Evolutionary conservation across 35 echinoderm and acorn worm species (phyloP).

Genomic region (Apostichopus parvimensis): DNA sequence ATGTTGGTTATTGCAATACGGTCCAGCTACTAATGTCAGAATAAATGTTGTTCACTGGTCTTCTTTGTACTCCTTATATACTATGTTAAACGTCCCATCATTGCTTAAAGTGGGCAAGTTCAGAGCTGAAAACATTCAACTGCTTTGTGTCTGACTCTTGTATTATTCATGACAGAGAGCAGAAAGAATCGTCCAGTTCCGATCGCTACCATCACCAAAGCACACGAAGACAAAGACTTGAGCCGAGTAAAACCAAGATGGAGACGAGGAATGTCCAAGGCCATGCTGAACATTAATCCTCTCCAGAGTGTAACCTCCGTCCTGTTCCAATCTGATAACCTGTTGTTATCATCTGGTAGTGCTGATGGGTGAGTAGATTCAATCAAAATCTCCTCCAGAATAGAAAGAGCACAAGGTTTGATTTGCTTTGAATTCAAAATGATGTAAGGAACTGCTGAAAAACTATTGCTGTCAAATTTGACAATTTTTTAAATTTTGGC

Average conservation of each 20-base stretch:
- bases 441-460: too few species aligned
- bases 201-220: slow-evolving; percentile 63
- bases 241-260: slow-evolving; percentile 54
- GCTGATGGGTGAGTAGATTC: slow-evolving; percentile 81
- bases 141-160: too few species aligned
- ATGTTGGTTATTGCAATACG: too few species aligned
- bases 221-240: slow-evolving; percentile 64
- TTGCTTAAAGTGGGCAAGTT: too few species aligned
- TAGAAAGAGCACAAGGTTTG: neutral
- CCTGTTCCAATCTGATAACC: slow-evolving; percentile 80
- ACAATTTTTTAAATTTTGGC: too few species aligned
- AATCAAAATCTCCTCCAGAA: neutral
- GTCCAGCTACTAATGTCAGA: too few species aligned
- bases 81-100: too few species aligned
- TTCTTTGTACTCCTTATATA: too few species aligned
- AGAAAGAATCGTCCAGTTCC: slow-evolving; percentile 53
- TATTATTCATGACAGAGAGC: slow-evolving; percentile 19
- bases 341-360: slow-evolving; percentile 79
- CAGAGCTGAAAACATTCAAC: too few species aligned
- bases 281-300: slow-evolving; percentile 55
- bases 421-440: too few species aligned
- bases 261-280: slow-evolving; percentile 57
- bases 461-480: too few species aligned
- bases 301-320: slow-evolving; percentile 90
- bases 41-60: too few species aligned